Conservation (phyloP, 2,797 vertebrate species). For the Pteronotus mesoamericanus region DNA sequence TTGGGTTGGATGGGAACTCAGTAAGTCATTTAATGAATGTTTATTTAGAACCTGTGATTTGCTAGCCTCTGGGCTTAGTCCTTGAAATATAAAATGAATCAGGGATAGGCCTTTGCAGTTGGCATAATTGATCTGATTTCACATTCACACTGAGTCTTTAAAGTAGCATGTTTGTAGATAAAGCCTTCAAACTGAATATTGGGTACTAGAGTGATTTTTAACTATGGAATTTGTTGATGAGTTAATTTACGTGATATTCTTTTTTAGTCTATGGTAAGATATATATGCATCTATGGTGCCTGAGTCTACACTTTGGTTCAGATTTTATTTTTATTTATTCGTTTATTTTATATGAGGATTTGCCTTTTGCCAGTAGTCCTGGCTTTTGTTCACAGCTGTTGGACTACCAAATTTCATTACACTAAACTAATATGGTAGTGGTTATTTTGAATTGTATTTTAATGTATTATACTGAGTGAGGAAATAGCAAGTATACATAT, state of each 20-base stretch:
- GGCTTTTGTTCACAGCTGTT: neutral
- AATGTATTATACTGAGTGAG: neutral
- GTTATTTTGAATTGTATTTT: neutral
- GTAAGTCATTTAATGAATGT: neutral
- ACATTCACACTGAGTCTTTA: neutral
- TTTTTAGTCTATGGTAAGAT: neutral
- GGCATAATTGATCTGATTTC: neutral
- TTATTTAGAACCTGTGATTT: neutral
- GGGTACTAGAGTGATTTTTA: neutral
- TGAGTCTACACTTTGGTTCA: neutral
- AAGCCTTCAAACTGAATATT: neutral
- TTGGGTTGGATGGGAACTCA: neutral
- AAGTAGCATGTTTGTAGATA: neutral
- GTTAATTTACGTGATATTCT: neutral
- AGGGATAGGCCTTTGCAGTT: neutral
- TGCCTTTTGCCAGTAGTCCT: neutral
- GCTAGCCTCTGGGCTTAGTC: neutral
- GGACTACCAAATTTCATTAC: neutral
- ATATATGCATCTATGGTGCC: neutral
- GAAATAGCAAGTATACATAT: neutral
- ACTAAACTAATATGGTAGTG: neutral
- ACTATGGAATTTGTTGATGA: neutral
- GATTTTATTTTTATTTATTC: neutral
- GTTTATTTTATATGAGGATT: neutral
- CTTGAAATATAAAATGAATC: neutral